Percentiles rank a stretch among this genome's conserved stretches.
phyloP scores from a whole-genome alignment of 2,797 vertebrate genomes.

The Meda fulgida region DNA sequence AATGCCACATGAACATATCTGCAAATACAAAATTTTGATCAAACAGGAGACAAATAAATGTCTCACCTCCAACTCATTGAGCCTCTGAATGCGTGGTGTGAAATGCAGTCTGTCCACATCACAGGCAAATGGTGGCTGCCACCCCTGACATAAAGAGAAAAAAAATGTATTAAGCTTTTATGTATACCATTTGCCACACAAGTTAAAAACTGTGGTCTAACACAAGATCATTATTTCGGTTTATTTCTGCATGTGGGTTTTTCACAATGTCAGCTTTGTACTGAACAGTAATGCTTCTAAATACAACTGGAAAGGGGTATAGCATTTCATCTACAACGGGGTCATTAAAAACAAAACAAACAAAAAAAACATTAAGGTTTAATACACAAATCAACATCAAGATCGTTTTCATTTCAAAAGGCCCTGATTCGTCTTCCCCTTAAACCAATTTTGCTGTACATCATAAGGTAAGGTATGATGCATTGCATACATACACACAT shows the following conservation, averaged over 20 bases:
- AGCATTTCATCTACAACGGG: background rate
- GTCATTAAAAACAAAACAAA: too few relatives aligned
- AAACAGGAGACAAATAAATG: background rate
- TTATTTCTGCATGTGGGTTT: background rate
- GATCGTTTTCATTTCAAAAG: background rate
- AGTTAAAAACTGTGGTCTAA: background rate
- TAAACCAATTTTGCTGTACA: background rate
- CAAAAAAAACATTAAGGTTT: background rate
- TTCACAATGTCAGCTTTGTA: background rate
- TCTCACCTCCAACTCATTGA: constrained; percentile 95
- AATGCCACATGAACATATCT: constrained; percentile 2
- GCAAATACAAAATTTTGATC: constrained; percentile 16
- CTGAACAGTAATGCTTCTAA: background rate
- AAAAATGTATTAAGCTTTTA: constrained; percentile 32
- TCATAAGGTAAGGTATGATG: background rate
- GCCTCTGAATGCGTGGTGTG: constrained; percentile 94
- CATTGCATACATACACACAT: background rate
- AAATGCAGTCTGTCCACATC: constrained; percentile 98
- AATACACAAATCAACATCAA: background rate
- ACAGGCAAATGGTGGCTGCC: constrained; percentile 98
- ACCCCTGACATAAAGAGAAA: constrained; percentile 81
- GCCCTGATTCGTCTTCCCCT: background rate
- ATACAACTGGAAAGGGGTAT: background rate
- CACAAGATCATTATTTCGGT: background rate
- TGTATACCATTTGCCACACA: constrained; percentile 3